phyloP scores from a whole-genome alignment of 2,113 vertebrate species.

The Pyxicephalus adspersus region DNA sequence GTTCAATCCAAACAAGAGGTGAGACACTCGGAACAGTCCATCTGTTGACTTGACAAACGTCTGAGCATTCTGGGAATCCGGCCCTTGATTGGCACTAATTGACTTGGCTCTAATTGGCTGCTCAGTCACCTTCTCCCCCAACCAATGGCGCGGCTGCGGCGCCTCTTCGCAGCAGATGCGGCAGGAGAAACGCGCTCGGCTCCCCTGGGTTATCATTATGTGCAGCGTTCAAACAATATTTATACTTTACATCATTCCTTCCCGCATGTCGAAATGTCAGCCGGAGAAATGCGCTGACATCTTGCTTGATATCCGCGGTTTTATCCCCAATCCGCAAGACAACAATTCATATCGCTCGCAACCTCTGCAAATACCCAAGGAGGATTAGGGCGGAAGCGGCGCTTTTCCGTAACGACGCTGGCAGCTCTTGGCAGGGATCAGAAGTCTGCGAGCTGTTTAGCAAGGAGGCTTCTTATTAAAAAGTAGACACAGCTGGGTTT shows the following conservation, averaged over 20 bases:
- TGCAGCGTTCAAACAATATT: constrained; percentile 42
- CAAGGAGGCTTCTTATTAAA: background rate
- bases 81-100: constrained; percentile 45
- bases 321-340: constrained; percentile 48
- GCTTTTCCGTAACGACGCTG: constrained; percentile 5
- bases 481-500: background rate
- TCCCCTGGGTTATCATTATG: constrained; percentile 49
- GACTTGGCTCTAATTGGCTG: constrained; percentile 37
- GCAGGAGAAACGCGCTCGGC: background rate
- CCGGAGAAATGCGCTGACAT: constrained; percentile 25
- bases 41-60: constrained; percentile 27
- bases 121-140: constrained; percentile 29
- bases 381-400: background rate
- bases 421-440: background rate
- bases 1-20: constrained; percentile 23
- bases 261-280: constrained; percentile 44
- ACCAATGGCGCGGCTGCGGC: background rate
- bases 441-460: background rate
- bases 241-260: constrained; percentile 41
- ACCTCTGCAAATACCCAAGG: constrained; percentile 36
- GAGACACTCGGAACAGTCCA: constrained; percentile 24
- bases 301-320: constrained; percentile 34
- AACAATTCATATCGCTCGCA: constrained; percentile 42
- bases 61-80: constrained; percentile 32
- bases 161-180: background rate